phyloP scores from a whole-genome alignment of 2,797 vertebrate species.

The Pseudopleuronectes americanus region DNA sequence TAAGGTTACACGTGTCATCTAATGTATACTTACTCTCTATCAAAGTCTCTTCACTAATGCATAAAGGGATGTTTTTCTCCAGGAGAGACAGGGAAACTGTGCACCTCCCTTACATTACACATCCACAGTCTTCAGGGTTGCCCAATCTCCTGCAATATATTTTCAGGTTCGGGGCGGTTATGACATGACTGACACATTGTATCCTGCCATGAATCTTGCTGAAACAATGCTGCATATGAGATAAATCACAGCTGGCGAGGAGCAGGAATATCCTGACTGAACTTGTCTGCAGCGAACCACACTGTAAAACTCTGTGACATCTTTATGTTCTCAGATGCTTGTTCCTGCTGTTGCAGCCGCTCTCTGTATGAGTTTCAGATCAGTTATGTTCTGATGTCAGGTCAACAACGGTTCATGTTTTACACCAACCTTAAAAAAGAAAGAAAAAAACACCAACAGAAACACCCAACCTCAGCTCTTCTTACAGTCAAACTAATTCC shows the following conservation, averaged over 20 bases:
- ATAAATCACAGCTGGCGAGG: constrained; percentile 16
- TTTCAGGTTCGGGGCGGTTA: constrained; percentile 11
- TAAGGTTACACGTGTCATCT: constrained; percentile 1
- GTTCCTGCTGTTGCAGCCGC: constrained; percentile 13
- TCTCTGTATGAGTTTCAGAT: constrained; percentile 25
- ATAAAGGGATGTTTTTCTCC: constrained; percentile 5
- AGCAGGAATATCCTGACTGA: constrained; percentile 19
- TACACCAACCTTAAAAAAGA: constrained; percentile 6
- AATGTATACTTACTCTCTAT: not conserved
- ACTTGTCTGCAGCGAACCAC: constrained; percentile 36
- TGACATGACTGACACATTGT: constrained; percentile 13
- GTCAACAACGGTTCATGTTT: constrained; percentile 10
- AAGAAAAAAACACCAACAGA: constrained; percentile 6
- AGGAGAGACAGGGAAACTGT: not conserved
- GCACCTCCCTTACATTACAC: not conserved
- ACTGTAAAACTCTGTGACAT: constrained; percentile 33
- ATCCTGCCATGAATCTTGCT: constrained; percentile 22
- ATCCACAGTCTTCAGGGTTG: not conserved
- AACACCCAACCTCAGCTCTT: constrained; percentile 9
- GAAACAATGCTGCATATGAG: constrained; percentile 11
- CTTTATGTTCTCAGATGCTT: constrained; percentile 40
- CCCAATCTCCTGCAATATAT: constrained; percentile 13
- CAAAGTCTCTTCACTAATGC: not conserved
- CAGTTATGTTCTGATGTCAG: constrained; percentile 22
- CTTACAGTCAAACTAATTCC: constrained; percentile 18